Percentiles rank a stretch among this genome's conserved stretches.
phyloP scores from a whole-genome alignment of 2,888 invertebrate genomes.

The Acanthosepion esculentum region DNA sequence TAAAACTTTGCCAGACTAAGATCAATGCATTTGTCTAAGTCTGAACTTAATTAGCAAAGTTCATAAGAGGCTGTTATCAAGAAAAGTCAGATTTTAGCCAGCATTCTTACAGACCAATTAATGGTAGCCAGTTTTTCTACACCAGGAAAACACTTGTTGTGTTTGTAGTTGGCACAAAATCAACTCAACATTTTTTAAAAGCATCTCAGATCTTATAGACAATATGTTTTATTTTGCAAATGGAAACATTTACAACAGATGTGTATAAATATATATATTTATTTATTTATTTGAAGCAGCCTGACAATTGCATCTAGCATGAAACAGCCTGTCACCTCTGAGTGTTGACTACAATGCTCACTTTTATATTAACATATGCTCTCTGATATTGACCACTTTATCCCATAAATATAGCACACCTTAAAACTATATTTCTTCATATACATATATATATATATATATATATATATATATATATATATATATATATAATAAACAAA shows the following conservation, averaged over 20 bases:
- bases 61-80: not conserved
- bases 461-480: too few relatives aligned
- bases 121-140: not conserved
- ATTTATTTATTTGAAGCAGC: too few relatives aligned
- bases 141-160: not conserved
- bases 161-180: not conserved
- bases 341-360: too few relatives aligned
- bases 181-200: not conserved
- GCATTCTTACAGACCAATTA: not conserved
- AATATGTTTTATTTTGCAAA: not conserved
- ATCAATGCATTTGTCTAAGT: not conserved
- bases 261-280: too few relatives aligned
- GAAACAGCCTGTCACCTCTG: too few relatives aligned
- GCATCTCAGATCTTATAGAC: not conserved
- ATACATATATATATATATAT: too few relatives aligned
- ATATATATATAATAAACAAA: too few relatives aligned
- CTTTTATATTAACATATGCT: too few relatives aligned
- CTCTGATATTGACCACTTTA: too few relatives aligned
- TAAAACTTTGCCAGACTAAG: not conserved
- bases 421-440: too few relatives aligned
- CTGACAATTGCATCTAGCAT: too few relatives aligned
- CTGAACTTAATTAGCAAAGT: conserved; percentile 6
- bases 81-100: not conserved
- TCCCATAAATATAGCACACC: too few relatives aligned
- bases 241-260: not conserved